Conservation (phyloP, 2,797 vertebrate genomes). For the Acanthurus tractus region DNA sequence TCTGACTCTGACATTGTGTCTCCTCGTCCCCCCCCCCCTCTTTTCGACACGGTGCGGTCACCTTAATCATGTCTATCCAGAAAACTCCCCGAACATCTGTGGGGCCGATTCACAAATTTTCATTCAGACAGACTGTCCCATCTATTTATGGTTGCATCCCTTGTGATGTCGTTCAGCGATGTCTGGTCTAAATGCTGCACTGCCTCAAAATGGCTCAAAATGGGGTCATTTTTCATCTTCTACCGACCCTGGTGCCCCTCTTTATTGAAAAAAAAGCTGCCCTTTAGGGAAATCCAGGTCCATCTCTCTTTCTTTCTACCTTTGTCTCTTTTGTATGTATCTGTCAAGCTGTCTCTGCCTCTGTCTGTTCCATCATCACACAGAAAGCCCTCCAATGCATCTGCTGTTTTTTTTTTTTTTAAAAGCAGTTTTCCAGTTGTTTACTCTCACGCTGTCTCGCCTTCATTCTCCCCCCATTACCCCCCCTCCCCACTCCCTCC, state of each 20-base stretch:
- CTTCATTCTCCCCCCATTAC: slow-evolving; percentile 32
- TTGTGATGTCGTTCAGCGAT: slow-evolving; percentile 76
- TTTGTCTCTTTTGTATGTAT: slow-evolving; percentile 30
- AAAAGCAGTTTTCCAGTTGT: slow-evolving; percentile 39
- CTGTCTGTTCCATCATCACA: slow-evolving; percentile 14
- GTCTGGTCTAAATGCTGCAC: slow-evolving; percentile 64
- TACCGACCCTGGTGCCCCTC: slow-evolving; percentile 58
- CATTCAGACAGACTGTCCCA: slow-evolving; percentile 48
- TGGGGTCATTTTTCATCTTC: slow-evolving; percentile 80
- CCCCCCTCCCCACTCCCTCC: no score
- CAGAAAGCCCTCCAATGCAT: slow-evolving; percentile 18
- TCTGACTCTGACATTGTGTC: slow-evolving; percentile 33
- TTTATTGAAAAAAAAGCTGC: slow-evolving; percentile 72
- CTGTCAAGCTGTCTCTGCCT: slow-evolving; percentile 9
- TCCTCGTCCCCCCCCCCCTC: slow-evolving; percentile 18
- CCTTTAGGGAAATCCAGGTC: slow-evolving; percentile 63
- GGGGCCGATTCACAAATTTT: slow-evolving; percentile 46
- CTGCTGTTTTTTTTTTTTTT: slow-evolving; percentile 20
- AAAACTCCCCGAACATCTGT: slow-evolving; percentile 51
- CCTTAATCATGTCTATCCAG: slow-evolving; percentile 69
- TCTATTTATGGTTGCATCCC: slow-evolving; percentile 78
- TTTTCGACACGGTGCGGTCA: slow-evolving; percentile 47
- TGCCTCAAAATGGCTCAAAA: slow-evolving; percentile 68
- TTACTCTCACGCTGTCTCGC: slow-evolving; percentile 35
- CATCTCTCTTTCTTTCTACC: slow-evolving; percentile 23